Percentiles rank a stretch among this genome's conserved stretches.
phyloP scores from a whole-genome alignment of 2,888 invertebrate species.

The Nineta flava region DNA sequence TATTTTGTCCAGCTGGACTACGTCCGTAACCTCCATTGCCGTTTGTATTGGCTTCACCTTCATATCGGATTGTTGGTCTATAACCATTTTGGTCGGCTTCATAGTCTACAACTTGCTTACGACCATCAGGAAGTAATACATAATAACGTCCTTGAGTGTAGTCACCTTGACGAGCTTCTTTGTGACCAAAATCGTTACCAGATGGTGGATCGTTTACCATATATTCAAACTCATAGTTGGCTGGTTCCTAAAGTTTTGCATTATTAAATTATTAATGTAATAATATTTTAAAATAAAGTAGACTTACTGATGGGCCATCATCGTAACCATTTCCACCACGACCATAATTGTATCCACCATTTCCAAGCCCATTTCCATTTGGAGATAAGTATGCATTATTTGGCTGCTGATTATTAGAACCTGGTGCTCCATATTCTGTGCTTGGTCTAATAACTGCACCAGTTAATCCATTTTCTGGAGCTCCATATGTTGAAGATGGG shows the following conservation, averaged over 20 bases:
- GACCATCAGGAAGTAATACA: conserved; percentile 49
- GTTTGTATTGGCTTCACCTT: conserved; percentile 23
- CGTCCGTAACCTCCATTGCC: conserved; percentile 13
- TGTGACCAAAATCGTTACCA: conserved; percentile 53
- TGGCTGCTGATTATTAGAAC: conserved; percentile 9
- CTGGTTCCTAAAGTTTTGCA: conserved; percentile 21
- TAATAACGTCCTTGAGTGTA: conserved; percentile 49
- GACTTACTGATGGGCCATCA: conserved; percentile 23
- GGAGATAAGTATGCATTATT: neutral
- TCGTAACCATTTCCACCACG: conserved; percentile 15
- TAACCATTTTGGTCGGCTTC: conserved; percentile 47
- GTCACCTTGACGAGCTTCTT: conserved; percentile 46
- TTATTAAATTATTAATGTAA: neutral
- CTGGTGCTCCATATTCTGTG: neutral
- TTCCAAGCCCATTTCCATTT: neutral
- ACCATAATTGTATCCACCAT: neutral
- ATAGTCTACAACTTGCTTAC: conserved; percentile 48
- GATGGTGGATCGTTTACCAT: conserved; percentile 43
- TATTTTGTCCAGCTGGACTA: conserved; percentile 6
- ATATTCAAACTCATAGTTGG: conserved; percentile 50
- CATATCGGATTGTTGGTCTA: conserved; percentile 46
- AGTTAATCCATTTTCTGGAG: neutral
- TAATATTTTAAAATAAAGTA: conserved; percentile 9
- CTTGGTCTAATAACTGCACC: neutral
- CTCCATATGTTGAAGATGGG: neutral